Percentiles rank a stretch among this genome's conserved stretches.
Evolutionary conservation across 1,140 invertebrate species (phyloP).

Genomic region (Aphelinus atriplicis): DNA sequence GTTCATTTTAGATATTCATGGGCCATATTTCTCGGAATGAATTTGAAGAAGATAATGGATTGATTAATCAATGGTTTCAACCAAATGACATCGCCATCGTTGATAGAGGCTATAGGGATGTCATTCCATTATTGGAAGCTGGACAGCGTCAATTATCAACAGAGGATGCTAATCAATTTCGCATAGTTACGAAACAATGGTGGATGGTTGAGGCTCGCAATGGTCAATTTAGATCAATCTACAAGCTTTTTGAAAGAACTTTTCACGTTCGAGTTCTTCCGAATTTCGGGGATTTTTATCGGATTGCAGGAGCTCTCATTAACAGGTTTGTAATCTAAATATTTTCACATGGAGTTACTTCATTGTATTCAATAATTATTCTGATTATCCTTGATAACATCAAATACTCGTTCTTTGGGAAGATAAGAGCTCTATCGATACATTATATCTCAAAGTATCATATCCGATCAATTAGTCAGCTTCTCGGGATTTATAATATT

Average conservation of each 20-base stretch:
- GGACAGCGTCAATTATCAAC: too few relatives aligned
- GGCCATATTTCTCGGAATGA: slow-evolving; percentile 2
- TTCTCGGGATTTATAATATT: too few relatives aligned
- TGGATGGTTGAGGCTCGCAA: slow-evolving; percentile 39
- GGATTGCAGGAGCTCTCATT: slow-evolving; percentile 34
- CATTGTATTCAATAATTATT: neutral
- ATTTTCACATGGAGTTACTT: neutral
- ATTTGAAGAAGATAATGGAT: neutral
- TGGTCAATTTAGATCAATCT: slow-evolving; percentile 33
- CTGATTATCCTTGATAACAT: too few relatives aligned
- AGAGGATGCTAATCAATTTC: neutral
- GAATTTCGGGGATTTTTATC: slow-evolving; percentile 20
- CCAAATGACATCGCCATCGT: too few relatives aligned
- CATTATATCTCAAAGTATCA: too few relatives aligned
- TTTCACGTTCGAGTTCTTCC: slow-evolving; percentile 17
- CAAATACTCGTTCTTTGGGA: too few relatives aligned
- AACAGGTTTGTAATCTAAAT: slow-evolving; percentile 4
- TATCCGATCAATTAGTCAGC: too few relatives aligned
- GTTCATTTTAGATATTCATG: neutral
- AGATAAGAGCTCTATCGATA: too few relatives aligned
- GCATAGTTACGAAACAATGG: slow-evolving; percentile 33
- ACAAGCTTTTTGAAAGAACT: slow-evolving; percentile 34
- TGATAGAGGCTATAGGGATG: too few relatives aligned
- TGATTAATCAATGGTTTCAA: too few relatives aligned
- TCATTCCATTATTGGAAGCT: too few relatives aligned